phyloP scores from a whole-genome alignment of 2,113 vertebrate species.

The Halichoeres trimaculatus region DNA sequence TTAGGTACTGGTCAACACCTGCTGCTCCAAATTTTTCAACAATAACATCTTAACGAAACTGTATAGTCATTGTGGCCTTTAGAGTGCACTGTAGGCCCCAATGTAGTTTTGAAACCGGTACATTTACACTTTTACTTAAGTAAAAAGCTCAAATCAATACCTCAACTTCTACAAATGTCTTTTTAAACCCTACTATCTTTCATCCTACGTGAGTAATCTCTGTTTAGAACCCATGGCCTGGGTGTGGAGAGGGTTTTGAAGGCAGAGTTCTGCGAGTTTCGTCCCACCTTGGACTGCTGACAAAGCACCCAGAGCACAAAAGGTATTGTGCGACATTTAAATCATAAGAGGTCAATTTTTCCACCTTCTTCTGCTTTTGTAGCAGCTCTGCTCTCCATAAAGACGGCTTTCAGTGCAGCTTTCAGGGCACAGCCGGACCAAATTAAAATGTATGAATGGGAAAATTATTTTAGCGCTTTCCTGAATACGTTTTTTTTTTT shows the following conservation, averaged over 20 bases:
- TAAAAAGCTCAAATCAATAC: no score
- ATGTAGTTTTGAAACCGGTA: no score
- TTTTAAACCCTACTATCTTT: no score
- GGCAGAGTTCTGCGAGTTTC: not conserved
- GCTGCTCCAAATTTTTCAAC: no score
- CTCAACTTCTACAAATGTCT: no score
- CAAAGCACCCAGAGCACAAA: not conserved
- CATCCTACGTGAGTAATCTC: no score
- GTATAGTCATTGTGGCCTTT: no score
- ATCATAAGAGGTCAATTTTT: not conserved
- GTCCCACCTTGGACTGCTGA: not conserved
- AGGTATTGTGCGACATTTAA: not conserved
- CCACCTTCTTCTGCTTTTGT: not conserved
- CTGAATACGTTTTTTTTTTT: no score
- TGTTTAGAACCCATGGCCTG: not conserved
- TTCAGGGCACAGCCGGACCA: not conserved
- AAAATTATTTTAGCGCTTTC: not conserved
- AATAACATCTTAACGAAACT: no score
- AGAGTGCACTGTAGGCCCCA: no score
- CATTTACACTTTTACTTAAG: no score
- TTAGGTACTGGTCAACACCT: no score
- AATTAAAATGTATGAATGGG: not conserved
- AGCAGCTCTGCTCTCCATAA: not conserved
- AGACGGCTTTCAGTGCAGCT: not conserved
- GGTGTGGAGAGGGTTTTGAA: not conserved